phyloP scores from a whole-genome alignment of 2,797 vertebrate genomes.

The Nothura maculosa region DNA sequence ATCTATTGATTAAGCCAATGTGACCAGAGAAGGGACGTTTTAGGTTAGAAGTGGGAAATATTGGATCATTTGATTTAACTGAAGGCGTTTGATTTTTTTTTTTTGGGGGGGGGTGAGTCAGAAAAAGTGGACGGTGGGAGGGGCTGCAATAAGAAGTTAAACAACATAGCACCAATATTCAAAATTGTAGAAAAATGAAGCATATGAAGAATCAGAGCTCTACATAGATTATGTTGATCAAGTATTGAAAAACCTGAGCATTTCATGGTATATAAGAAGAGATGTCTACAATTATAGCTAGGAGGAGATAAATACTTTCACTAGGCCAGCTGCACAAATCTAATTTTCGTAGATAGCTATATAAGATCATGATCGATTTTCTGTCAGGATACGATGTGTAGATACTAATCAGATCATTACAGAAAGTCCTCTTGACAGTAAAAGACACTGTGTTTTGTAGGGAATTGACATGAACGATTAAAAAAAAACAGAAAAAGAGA shows the following conservation, averaged over 20 bases:
- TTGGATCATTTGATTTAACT: neutral
- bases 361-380: neutral
- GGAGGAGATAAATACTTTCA: neutral
- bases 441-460: fast-evolving
- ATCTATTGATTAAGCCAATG: neutral
- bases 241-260: neutral
- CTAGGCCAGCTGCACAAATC: neutral
- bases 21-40: neutral
- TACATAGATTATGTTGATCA: neutral
- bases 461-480: fast-evolving
- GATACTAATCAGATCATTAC: neutral
- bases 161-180: neutral
- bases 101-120: no score
- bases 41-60: neutral
- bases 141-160: neutral
- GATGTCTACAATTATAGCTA: neutral
- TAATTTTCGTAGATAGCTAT: neutral
- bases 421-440: neutral
- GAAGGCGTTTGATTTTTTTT: neutral
- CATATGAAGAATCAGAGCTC: neutral
- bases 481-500: neutral
- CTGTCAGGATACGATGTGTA: neutral
- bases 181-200: neutral
- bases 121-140: neutral
- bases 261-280: neutral